phyloP scores from a whole-genome alignment of 1,140 invertebrate genomes.

The Ostrea edulis region DNA sequence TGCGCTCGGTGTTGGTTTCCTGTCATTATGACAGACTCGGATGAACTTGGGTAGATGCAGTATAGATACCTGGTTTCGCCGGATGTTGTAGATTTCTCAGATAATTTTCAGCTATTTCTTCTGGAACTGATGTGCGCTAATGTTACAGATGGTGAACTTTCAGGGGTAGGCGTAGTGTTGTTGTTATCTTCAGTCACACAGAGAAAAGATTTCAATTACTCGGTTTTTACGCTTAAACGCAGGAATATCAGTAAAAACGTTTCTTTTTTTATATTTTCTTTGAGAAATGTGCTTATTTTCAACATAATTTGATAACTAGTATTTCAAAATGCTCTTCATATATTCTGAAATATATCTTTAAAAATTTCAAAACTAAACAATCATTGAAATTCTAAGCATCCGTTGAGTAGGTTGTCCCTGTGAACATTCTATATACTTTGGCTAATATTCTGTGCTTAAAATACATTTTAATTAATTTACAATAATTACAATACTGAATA shows the following conservation, averaged over 20 bases:
- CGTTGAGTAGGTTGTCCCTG: no score
- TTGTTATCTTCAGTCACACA: not conserved
- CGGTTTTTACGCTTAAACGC: not conserved
- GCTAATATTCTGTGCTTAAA: no score
- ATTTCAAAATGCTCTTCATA: not conserved
- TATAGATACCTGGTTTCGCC: not conserved
- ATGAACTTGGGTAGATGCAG: not conserved
- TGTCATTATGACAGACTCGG: not conserved
- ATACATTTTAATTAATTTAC: no score
- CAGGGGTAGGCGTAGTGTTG: not conserved
- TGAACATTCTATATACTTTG: no score
- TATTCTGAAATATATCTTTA: no score
- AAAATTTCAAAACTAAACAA: no score
- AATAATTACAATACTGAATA: no score
- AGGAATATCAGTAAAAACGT: not conserved
- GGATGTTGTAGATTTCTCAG: constrained; percentile 2
- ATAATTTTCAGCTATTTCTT: not conserved
- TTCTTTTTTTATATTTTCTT: not conserved
- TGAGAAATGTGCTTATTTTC: not conserved
- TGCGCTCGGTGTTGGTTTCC: not conserved
- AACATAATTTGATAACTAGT: not conserved
- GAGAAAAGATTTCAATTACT: not conserved
- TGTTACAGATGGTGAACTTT: not conserved
- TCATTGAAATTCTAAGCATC: no score
- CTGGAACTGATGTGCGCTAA: not conserved